Evolutionary conservation across 2,888 invertebrate genomes (phyloP).

Genomic region (Epirrita christyi): DNA sequence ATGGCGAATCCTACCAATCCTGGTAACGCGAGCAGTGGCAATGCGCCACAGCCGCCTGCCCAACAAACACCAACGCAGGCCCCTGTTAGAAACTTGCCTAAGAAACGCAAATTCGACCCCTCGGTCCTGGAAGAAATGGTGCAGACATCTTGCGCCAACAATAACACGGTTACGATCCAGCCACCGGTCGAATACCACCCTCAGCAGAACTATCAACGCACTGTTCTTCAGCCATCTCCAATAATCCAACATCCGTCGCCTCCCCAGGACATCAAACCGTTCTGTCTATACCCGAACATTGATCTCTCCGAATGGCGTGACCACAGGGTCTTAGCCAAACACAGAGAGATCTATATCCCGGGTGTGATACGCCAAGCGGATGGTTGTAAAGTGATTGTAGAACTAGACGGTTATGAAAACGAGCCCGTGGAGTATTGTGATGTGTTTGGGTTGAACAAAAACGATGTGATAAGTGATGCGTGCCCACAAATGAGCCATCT

Average conservation of each 20-base stretch:
- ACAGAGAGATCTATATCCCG: constrained; percentile 92
- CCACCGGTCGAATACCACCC: constrained; percentile 62
- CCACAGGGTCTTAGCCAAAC: constrained; percentile 95
- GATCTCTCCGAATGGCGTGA: constrained; percentile 97
- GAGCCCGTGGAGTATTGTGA: constrained; percentile 89
- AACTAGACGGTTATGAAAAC: constrained; percentile 91
- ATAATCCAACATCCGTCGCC: constrained; percentile 81
- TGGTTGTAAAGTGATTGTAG: constrained; percentile 90
- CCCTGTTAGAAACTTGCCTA: constrained; percentile 93
- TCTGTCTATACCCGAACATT: constrained; percentile 85
- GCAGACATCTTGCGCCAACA: constrained; percentile 72
- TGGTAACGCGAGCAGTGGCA: constrained; percentile 68
- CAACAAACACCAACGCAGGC: constrained; percentile 79
- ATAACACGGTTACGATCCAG: constrained; percentile 60
- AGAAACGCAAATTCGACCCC: constrained; percentile 95
- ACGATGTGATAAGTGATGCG: constrained; percentile 96
- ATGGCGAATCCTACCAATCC: constrained; percentile 80
- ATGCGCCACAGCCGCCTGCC: constrained; percentile 53
- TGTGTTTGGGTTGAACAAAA: constrained; percentile 91
- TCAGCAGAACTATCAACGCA: constrained; percentile 54
- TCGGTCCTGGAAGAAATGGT: constrained; percentile 90
- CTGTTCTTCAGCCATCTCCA: constrained; percentile 68
- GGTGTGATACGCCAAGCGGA: constrained; percentile 93
- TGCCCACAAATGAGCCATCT: constrained; percentile 94
- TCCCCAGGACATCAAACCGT: constrained; percentile 81